Evolutionary conservation across 37 sponge, comb jelly and placozoan species (phyloP).

Genomic region (Spongia lamella): DNA sequence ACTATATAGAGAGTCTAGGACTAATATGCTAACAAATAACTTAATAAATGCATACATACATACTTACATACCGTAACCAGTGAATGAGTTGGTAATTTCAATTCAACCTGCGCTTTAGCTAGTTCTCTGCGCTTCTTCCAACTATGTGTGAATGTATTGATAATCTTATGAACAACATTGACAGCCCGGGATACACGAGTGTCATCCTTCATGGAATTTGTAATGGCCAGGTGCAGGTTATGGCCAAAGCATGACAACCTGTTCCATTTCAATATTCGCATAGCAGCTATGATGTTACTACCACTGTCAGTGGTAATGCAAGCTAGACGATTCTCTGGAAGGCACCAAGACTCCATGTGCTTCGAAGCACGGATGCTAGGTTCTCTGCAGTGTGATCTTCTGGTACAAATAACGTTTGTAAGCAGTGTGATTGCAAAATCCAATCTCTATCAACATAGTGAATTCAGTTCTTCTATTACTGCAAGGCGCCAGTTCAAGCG

Average conservation of each 20-base stretch:
- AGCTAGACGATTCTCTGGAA: background rate
- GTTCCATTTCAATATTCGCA: background rate
- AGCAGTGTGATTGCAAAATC: conserved; percentile 16
- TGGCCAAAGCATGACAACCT: conserved; percentile 25
- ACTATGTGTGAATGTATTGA: conserved; percentile 13
- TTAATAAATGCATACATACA: no score
- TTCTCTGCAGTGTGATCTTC: conserved; percentile 35
- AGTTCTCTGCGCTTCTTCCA: conserved; percentile 22
- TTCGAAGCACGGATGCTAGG: no score
- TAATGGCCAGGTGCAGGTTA: conserved; percentile 11
- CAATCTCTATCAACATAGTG: conserved; percentile 15
- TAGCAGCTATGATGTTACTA: conserved; percentile 8
- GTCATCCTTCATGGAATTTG: conserved; percentile 1
- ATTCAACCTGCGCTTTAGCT: background rate
- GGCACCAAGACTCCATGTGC: conserved; percentile 6
- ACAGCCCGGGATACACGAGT: background rate
- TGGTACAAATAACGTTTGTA: conserved; percentile 14
- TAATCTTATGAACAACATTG: background rate
- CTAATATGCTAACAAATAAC: no score
- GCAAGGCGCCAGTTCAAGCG: no score
- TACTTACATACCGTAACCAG: no score
- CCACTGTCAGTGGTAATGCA: conserved; percentile 25
- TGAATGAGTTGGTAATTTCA: conserved; percentile 1
- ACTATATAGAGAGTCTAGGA: no score
- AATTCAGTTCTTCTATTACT: no score